A percentile compares a stretch with the other conserved stretches of the same genome.
Evolutionary conservation across 2,888 invertebrate species (phyloP).

Genomic region (Lysandra coridon): DNA sequence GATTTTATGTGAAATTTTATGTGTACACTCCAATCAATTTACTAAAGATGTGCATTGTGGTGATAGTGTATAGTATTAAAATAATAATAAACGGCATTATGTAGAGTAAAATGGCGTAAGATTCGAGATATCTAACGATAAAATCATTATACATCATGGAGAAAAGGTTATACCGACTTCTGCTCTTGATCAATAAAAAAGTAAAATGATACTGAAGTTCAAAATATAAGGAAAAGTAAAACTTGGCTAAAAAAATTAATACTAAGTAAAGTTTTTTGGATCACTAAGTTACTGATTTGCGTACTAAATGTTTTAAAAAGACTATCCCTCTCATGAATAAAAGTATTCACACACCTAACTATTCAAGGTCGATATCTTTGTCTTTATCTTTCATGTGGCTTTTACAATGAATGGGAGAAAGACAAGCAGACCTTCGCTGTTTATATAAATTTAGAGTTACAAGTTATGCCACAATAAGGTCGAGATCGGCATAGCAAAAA

Average conservation of each 20-base stretch:
- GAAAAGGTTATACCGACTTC: not conserved
- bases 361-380: no score
- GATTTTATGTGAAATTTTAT: not conserved
- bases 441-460: no score
- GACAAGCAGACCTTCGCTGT: no score
- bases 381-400: no score
- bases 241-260: not conserved
- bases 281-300: not conserved
- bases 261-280: not conserved
- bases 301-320: not conserved
- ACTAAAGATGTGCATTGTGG: not conserved
- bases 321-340: no score
- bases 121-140: not conserved
- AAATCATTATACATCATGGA: not conserved
- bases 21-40: not conserved
- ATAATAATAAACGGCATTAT: not conserved
- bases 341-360: no score
- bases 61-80: not conserved
- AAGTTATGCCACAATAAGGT: not conserved
- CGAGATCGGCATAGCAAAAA: conserved; percentile 20
- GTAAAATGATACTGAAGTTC: not conserved
- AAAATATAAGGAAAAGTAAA: not conserved
- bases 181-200: not conserved
- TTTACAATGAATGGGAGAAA: no score
- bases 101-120: not conserved